phyloP scores from a whole-genome alignment of 2,888 invertebrate species.

The Drosophila meridiana region DNA sequence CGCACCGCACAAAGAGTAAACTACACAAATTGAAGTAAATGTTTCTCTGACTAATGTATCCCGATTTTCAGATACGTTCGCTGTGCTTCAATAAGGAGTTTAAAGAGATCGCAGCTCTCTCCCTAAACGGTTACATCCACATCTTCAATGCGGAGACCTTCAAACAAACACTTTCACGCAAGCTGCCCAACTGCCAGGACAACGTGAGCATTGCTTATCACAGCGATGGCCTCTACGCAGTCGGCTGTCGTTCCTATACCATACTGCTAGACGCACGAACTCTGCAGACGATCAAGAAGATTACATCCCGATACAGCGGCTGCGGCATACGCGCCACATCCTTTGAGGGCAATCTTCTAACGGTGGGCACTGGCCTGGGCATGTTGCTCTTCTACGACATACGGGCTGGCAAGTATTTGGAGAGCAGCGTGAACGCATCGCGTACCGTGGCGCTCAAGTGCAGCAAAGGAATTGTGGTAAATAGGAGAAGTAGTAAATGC shows the following conservation, averaged over 20 bases:
- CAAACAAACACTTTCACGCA: slow-evolving; percentile 93
- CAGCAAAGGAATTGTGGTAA: slow-evolving; percentile 95
- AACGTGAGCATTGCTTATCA: slow-evolving; percentile 96
- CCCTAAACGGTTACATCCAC: slow-evolving; percentile 97
- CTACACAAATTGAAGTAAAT: background rate
- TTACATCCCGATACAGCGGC: slow-evolving; percentile 94
- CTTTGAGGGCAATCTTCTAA: slow-evolving; percentile 95
- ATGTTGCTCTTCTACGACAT: slow-evolving; percentile 97
- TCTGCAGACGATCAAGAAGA: slow-evolving; percentile 92
- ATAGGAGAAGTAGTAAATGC: slow-evolving; percentile 15
- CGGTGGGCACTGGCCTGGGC: slow-evolving; percentile 97
- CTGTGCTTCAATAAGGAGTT: slow-evolving; percentile 94
- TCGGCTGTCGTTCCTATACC: slow-evolving; percentile 97
- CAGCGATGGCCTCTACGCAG: slow-evolving; percentile 94
- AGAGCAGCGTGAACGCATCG: slow-evolving; percentile 95
- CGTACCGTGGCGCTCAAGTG: slow-evolving; percentile 94
- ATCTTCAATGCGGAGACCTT: slow-evolving; percentile 96
- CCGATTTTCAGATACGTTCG: slow-evolving; percentile 88
- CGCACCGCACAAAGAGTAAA: slow-evolving; percentile 89
- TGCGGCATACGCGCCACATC: slow-evolving; percentile 96
- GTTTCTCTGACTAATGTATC: background rate
- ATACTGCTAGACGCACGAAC: slow-evolving; percentile 95
- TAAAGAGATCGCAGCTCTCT: slow-evolving; percentile 95
- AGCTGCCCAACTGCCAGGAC: slow-evolving; percentile 95
- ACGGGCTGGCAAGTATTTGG: slow-evolving; percentile 95